phyloP scores from a whole-genome alignment of 2,888 invertebrate species.

The Autographa pulchrina region DNA sequence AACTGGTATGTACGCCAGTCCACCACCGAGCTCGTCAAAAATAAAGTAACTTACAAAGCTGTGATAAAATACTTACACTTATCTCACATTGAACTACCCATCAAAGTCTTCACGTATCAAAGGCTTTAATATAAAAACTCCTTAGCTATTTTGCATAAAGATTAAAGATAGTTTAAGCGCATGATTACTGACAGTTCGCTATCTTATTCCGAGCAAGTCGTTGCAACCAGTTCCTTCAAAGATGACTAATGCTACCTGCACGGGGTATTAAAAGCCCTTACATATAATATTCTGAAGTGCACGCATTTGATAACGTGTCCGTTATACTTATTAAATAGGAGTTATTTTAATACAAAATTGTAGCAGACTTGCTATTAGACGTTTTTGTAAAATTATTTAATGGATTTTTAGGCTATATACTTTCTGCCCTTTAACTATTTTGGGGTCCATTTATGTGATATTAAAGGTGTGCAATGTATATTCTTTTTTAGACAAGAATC shows the following conservation, averaged over 20 bases:
- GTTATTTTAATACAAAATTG: not conserved
- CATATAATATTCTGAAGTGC: constrained; percentile 24
- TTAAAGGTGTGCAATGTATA: too few species aligned
- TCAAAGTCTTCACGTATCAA: not conserved
- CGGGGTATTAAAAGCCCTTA: constrained; percentile 39
- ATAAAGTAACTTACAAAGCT: not conserved
- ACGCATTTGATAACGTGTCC: constrained; percentile 14
- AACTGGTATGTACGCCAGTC: too few species aligned
- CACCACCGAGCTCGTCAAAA: too few species aligned
- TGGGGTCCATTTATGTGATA: too few species aligned
- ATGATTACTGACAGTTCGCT: constrained; percentile 52
- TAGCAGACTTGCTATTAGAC: not conserved
- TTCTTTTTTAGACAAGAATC: too few species aligned
- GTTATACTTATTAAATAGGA: not conserved
- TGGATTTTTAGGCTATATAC: too few species aligned
- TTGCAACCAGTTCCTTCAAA: constrained; percentile 42
- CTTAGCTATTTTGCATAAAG: constrained; percentile 42
- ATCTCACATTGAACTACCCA: not conserved
- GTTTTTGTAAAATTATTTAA: not conserved
- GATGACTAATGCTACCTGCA: constrained; percentile 35
- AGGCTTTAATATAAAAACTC: not conserved
- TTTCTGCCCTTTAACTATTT: too few species aligned
- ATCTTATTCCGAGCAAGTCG: constrained; percentile 37
- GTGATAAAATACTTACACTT: not conserved
- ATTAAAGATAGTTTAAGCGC: constrained; percentile 44